These are phyloP conservation scores for Venustaconcha ellipsiformis DNA, from an alignment of 1,140 invertebrate genomes.

Conservation along the genomic window DNA sequence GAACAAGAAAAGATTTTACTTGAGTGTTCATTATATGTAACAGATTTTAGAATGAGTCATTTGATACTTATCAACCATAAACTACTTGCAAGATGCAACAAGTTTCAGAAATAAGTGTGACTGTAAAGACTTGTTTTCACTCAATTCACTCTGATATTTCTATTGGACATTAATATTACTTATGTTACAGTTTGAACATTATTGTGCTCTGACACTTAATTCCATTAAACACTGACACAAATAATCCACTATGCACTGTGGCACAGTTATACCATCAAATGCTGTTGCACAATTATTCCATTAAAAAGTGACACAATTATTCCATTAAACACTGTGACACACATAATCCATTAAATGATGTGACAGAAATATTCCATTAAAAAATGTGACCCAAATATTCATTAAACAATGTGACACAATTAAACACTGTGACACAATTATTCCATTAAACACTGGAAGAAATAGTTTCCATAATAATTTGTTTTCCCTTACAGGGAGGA, in stretches of 20 bases:
- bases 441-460: not conserved
- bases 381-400: not conserved
- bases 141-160: not conserved
- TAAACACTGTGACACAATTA: not conserved
- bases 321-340: not conserved
- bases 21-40: too few relatives aligned
- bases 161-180: not conserved
- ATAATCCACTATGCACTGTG: not conserved
- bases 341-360: not conserved
- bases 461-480: not conserved
- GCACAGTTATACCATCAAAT: too few relatives aligned
- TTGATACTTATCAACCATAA: too few relatives aligned
- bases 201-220: not conserved
- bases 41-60: too few relatives aligned
- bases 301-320: not conserved
- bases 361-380: too few relatives aligned
- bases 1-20: too few relatives aligned
- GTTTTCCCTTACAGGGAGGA: conserved; percentile 73
- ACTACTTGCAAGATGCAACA: too few relatives aligned
- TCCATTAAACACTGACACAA: not conserved
- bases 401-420: not conserved
- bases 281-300: too few relatives aligned
- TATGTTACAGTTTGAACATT: not conserved
- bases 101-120: too few relatives aligned
- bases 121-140: too few relatives aligned